Percentiles rank a stretch among this genome's conserved stretches.
Evolutionary conservation across 2,888 invertebrate species (phyloP).

Genomic region (Lordiphosa andalusiaca): DNA sequence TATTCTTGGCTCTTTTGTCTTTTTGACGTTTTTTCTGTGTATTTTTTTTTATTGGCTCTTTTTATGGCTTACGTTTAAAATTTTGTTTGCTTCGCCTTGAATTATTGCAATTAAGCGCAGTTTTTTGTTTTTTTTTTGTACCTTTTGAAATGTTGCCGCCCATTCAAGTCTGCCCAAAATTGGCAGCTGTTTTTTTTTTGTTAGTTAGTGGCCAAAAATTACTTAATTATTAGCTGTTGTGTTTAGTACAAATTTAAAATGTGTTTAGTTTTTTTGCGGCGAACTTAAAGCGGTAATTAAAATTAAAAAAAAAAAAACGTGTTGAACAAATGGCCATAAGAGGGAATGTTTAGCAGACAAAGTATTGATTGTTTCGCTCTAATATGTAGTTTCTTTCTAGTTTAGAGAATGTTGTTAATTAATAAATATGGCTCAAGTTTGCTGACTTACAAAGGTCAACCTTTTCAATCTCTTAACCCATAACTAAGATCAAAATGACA

Average conservation of each 20-base stretch:
- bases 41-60: constrained; percentile 58
- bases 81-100: constrained; percentile 38
- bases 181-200: constrained; percentile 34
- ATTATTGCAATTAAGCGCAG: constrained; percentile 72
- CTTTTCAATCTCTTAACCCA: no score
- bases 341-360: constrained; percentile 14
- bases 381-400: not conserved
- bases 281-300: not conserved
- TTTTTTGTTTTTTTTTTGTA: constrained; percentile 63
- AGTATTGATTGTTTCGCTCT: not conserved
- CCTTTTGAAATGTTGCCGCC: constrained; percentile 60
- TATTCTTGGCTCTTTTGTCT: constrained; percentile 41
- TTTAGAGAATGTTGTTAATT: no score
- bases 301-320: not conserved
- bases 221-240: constrained; percentile 57
- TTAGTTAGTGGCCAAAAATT: constrained; percentile 57
- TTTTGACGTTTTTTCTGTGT: constrained; percentile 16
- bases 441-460: no score
- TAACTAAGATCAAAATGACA: no score
- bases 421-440: no score
- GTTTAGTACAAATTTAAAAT: constrained; percentile 20
- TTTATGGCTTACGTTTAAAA: constrained; percentile 58
- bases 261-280: constrained; percentile 30
- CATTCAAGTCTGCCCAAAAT: constrained; percentile 25
- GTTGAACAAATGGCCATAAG: constrained; percentile 17